Evolutionary conservation across 2,113 vertebrate genomes (phyloP).

Genomic region (Scalopus aquaticus): DNA sequence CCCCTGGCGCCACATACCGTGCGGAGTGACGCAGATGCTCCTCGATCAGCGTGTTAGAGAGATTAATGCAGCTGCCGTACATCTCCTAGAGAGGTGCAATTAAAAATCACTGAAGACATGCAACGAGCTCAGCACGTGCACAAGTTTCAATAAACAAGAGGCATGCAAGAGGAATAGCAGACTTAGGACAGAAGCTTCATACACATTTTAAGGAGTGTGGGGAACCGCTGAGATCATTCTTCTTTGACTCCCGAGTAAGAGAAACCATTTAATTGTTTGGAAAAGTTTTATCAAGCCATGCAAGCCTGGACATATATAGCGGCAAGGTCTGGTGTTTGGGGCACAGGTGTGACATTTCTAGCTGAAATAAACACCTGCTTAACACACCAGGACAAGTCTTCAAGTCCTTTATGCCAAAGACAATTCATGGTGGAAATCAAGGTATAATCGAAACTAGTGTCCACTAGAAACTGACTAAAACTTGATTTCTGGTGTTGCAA

Average conservation of each 20-base stretch:
- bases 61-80: conserved; percentile 80
- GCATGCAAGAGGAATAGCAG: conserved; percentile 42
- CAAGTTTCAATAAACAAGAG: neutral
- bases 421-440: neutral
- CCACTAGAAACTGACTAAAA: neutral
- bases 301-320: neutral
- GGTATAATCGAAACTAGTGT: neutral
- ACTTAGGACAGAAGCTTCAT: neutral
- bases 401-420: neutral
- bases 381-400: neutral
- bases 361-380: neutral
- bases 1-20: conserved; percentile 83
- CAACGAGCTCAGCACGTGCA: conserved; percentile 78
- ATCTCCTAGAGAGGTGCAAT: conserved; percentile 83
- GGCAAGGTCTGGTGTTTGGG: neutral
- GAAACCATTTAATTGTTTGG: neutral
- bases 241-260: neutral
- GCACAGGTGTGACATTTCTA: neutral
- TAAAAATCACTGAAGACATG: conserved; percentile 82
- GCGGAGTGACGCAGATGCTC: conserved; percentile 80
- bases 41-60: conserved; percentile 83
- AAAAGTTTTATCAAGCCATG: neutral
- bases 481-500: neutral
- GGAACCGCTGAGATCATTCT: neutral
- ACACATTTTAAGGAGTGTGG: neutral